phyloP scores from a whole-genome alignment of 2,888 invertebrate genomes.

The Pterobdella sp. region DNA sequence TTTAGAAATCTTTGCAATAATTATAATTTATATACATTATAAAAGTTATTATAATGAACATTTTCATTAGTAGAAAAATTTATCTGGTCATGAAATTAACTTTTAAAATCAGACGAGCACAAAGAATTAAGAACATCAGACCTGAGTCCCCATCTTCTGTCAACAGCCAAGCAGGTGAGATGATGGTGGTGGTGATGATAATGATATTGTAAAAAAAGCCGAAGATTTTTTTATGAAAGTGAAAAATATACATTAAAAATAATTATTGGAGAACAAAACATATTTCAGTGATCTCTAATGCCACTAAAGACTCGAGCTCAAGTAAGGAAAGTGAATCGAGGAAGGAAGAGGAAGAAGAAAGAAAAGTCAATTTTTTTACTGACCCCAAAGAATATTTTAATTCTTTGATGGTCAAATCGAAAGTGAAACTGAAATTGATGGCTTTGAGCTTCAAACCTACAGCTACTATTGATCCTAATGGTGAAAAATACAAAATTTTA shows the following conservation, averaged over 20 bases:
- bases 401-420: no score
- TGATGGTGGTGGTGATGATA: no score
- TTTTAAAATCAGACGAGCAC: slow-evolving; percentile 7
- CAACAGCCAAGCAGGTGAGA: slow-evolving; percentile 9
- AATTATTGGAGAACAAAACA: no score
- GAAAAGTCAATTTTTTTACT: neutral
- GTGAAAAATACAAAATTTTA: slow-evolving; percentile 18
- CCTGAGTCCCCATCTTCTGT: slow-evolving; percentile 26
- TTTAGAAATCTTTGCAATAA: no score
- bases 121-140: slow-evolving; percentile 21
- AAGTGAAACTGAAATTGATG: slow-evolving; percentile 33
- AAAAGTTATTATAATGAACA: no score
- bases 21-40: no score
- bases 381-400: neutral
- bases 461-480: slow-evolving; percentile 30
- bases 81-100: no score
- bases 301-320: neutral
- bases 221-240: no score
- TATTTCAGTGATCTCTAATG: slow-evolving; percentile 12
- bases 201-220: no score
- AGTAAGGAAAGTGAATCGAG: neutral
- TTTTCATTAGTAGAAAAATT: no score
- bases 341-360: slow-evolving; percentile 40
- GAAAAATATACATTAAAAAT: no score
- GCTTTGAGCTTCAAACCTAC: neutral